Evolutionary conservation across 2,888 invertebrate species (phyloP).

Genomic region (Heterodera filipjevi): DNA sequence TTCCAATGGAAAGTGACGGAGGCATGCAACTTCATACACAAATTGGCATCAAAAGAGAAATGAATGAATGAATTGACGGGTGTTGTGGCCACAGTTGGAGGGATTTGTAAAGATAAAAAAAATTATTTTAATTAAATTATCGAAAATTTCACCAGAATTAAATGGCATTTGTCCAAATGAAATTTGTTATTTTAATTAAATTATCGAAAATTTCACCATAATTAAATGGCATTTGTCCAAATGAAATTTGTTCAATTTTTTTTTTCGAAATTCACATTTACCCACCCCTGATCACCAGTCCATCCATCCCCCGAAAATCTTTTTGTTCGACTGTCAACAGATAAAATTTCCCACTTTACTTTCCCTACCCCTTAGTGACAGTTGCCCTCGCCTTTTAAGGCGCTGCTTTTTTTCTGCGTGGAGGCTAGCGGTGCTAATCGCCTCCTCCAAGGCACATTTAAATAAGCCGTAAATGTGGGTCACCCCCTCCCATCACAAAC

Average conservation of each 20-base stretch:
- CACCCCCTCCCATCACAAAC: background rate
- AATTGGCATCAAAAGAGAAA: slow-evolving; percentile 36
- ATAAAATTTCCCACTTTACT: background rate
- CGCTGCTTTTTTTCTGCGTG: background rate
- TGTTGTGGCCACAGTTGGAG: background rate
- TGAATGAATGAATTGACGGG: too few species aligned
- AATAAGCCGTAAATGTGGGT: background rate
- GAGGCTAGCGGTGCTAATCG: background rate
- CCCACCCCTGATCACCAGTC: too few species aligned
- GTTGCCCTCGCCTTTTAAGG: background rate
- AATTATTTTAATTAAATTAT: background rate
- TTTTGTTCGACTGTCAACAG: too few species aligned
- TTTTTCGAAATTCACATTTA: too few species aligned
- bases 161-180: background rate
- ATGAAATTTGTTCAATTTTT: background rate
- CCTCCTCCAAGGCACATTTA: background rate
- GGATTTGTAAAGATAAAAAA: too few species aligned
- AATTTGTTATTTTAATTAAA: too few species aligned
- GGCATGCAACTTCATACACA: slow-evolving; percentile 45
- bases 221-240: background rate
- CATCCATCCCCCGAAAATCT: too few species aligned
- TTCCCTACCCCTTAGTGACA: background rate
- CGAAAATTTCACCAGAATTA: background rate
- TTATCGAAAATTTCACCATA: background rate
- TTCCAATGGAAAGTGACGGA: slow-evolving; percentile 48